These are phyloP conservation scores for Corydoras sp. DNA, from an alignment of 2,113 vertebrate species.

Conservation along the genomic window DNA sequence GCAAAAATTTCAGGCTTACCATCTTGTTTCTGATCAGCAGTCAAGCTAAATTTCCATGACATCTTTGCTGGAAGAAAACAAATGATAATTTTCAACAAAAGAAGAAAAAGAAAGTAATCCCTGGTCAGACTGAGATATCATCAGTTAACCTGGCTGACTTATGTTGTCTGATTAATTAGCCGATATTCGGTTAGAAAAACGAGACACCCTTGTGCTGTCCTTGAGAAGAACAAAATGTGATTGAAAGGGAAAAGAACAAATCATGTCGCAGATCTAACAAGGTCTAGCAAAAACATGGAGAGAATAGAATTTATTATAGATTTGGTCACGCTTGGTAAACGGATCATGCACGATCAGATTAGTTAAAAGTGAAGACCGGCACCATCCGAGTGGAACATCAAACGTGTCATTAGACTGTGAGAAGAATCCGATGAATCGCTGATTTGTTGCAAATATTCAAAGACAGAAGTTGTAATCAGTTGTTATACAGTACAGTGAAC, in stretches of 20 bases:
- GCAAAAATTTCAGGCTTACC: conserved; percentile 75
- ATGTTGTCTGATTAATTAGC: too few relatives aligned
- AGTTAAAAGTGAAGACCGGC: conserved; percentile 30
- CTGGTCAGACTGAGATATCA: conserved; percentile 8
- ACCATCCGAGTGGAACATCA: conserved; percentile 32
- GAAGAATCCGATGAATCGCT: conserved; percentile 7
- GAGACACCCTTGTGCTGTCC: background rate
- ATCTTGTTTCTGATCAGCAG: conserved; percentile 91
- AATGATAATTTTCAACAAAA: conserved; percentile 45
- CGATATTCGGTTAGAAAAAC: too few relatives aligned
- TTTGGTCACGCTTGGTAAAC: background rate
- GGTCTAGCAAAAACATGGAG: background rate
- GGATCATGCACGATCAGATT: conserved; percentile 31
- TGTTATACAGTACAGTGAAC: background rate
- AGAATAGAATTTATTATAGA: conserved; percentile 8
- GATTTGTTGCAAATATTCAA: conserved; percentile 7
- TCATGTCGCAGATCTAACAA: conserved; percentile 15
- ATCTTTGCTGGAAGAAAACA: conserved; percentile 89
- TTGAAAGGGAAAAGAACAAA: conserved; percentile 1
- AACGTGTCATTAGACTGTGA: conserved; percentile 21
- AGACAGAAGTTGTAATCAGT: background rate
- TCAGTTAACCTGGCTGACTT: too few relatives aligned
- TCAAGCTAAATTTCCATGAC: conserved; percentile 96
- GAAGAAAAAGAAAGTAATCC: conserved; percentile 22
- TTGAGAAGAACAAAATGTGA: conserved; percentile 10